Percentiles rank a stretch among this genome's conserved stretches.
Conservation (phyloP, 2,888 invertebrate species). For the Tineola bisselliella region DNA sequence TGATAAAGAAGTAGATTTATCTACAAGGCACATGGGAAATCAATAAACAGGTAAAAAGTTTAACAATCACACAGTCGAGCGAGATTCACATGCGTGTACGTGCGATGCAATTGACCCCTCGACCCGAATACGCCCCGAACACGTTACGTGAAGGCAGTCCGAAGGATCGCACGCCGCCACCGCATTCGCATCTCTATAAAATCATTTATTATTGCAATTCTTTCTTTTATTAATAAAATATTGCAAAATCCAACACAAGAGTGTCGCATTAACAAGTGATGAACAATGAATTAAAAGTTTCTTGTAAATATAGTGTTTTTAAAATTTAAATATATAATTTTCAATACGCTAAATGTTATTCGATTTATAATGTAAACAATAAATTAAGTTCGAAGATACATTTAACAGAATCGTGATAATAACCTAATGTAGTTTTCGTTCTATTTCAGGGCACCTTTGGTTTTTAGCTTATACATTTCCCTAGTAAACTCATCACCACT, state of each 20-base stretch:
- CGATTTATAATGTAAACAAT: conserved; percentile 63
- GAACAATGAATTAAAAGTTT: conserved; percentile 45
- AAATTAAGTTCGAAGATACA: conserved; percentile 66
- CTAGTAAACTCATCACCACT: conserved; percentile 47
- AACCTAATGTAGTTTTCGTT: conserved; percentile 63
- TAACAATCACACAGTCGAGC: conserved; percentile 4
- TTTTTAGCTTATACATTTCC: conserved; percentile 75
- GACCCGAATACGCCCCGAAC: not conserved
- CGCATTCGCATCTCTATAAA: conserved; percentile 27
- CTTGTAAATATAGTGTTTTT: conserved; percentile 68
- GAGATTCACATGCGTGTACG: not conserved
- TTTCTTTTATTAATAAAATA: conserved; percentile 36
- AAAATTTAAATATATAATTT: not conserved
- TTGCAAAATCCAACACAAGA: conserved; percentile 60
- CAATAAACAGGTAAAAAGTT: conserved; percentile 10
- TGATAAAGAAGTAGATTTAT: conserved; percentile 15
- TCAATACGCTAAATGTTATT: conserved; percentile 58
- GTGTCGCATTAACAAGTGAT: conserved; percentile 67
- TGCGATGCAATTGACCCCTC: not conserved
- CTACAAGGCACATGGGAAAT: conserved; percentile 49
- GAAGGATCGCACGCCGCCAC: conserved; percentile 19
- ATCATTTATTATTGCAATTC: conserved; percentile 46
- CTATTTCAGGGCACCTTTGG: conserved; percentile 86
- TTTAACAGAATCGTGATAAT: conserved; percentile 67
- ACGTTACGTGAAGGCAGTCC: not conserved